These are phyloP conservation scores for Vanacampus margaritifer DNA, from an alignment of 2,113 vertebrate genomes.

Conservation along the genomic window DNA sequence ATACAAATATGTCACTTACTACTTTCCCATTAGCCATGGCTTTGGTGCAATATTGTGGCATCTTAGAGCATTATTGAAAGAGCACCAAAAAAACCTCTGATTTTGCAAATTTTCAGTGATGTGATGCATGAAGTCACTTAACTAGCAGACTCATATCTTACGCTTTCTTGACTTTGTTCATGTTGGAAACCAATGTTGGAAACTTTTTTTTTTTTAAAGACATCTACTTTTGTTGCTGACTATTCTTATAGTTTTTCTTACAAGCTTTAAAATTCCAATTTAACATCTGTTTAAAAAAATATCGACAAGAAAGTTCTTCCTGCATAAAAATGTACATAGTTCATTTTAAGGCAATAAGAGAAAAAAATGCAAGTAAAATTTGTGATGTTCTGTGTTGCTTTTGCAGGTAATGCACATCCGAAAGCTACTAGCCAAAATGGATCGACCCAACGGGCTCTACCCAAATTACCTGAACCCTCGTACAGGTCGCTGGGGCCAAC, in stretches of 20 bases:
- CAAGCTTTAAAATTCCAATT: too few relatives aligned
- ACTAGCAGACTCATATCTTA: neutral
- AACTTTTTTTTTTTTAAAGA: neutral
- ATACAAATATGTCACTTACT: neutral
- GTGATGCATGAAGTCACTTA: neutral
- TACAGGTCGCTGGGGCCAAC: slow-evolving; percentile 96
- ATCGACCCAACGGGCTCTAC: slow-evolving; percentile 96
- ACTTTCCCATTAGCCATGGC: neutral
- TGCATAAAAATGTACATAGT: neutral
- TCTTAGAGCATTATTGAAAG: neutral
- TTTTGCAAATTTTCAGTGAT: neutral
- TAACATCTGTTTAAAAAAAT: too few relatives aligned
- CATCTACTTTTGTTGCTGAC: neutral
- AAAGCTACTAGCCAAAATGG: slow-evolving; percentile 97
- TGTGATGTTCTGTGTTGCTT: neutral
- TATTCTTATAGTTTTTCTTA: neutral
- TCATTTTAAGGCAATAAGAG: neutral
- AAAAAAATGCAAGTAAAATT: neutral
- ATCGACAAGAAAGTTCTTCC: too few relatives aligned
- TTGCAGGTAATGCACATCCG: slow-evolving; percentile 97
- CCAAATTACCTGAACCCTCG: slow-evolving; percentile 98
- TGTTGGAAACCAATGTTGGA: neutral
- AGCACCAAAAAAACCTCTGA: neutral
- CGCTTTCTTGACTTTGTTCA: neutral
- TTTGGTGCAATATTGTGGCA: neutral